Evolutionary conservation across 2,797 vertebrate species (phyloP).

Genomic region (Dallia pectoralis): DNA sequence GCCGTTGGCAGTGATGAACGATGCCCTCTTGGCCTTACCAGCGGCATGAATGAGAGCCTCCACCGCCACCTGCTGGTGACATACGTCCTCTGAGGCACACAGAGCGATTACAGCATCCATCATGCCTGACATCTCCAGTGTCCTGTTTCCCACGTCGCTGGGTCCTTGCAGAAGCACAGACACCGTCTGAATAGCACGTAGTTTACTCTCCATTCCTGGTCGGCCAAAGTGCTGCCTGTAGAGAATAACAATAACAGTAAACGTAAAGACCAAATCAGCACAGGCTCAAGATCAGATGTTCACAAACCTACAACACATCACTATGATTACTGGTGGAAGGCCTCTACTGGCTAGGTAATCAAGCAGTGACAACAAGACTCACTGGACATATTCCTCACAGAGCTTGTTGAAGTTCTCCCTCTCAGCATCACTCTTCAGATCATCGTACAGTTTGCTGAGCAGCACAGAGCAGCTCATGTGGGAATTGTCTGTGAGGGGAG

Average conservation of each 20-base stretch:
- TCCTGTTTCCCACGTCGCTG: constrained; percentile 87
- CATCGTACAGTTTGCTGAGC: constrained; percentile 91
- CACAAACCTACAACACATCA: background rate
- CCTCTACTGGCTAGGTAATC: background rate
- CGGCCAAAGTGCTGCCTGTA: constrained; percentile 84
- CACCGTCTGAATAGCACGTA: constrained; percentile 90
- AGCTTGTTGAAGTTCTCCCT: constrained; percentile 90
- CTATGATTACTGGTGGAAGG: background rate
- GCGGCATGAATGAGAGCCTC: constrained; percentile 94
- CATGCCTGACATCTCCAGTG: constrained; percentile 90
- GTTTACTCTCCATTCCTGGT: constrained; percentile 74
- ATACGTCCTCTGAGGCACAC: constrained; percentile 84
- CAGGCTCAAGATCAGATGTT: background rate
- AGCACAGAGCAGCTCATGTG: constrained; percentile 92
- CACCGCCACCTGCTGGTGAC: constrained; percentile 92
- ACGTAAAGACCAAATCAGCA: too few species aligned
- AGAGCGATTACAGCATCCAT: constrained; percentile 90
- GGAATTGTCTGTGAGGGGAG: constrained; percentile 84
- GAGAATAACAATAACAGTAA: constrained; percentile 23
- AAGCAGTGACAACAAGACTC: constrained; percentile 47
- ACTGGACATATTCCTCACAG: constrained; percentile 91
- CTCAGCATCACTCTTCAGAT: constrained; percentile 89
- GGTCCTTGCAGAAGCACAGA: constrained; percentile 95
- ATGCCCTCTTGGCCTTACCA: constrained; percentile 93
- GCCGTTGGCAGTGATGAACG: constrained; percentile 94